A percentile compares a stretch with the other conserved stretches of the same genome.
Evolutionary conservation across 2,888 invertebrate genomes (phyloP).

Genomic region (Pseudoips prasinana): DNA sequence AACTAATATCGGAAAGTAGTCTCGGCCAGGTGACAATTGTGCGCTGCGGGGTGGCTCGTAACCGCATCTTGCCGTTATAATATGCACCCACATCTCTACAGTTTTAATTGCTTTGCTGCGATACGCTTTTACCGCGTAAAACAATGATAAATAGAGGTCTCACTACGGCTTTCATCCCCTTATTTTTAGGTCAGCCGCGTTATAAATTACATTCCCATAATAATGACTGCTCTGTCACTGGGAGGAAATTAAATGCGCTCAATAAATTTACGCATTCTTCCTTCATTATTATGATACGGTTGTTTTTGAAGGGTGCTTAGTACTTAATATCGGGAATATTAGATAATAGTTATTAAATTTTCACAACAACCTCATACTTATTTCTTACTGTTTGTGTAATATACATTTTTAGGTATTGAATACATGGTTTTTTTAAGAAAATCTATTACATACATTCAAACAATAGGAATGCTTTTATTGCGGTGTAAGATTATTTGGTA

Average conservation of each 20-base stretch:
- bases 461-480: too few species aligned
- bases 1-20: constrained; percentile 39
- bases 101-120: constrained; percentile 36
- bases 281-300: constrained; percentile 13
- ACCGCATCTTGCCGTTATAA: constrained; percentile 27
- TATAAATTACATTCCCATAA: constrained; percentile 39
- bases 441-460: too few species aligned
- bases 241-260: constrained; percentile 46
- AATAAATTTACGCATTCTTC: constrained; percentile 38
- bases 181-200: constrained; percentile 37
- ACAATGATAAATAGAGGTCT: constrained; percentile 31
- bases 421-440: too few species aligned
- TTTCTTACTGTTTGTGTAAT: too few species aligned
- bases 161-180: constrained; percentile 20
- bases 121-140: constrained; percentile 7
- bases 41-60: constrained; percentile 3
- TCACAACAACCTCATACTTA: too few species aligned
- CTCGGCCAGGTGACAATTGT: constrained; percentile 34
- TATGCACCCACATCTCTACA: constrained; percentile 25
- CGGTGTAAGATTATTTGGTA: too few species aligned
- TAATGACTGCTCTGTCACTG: constrained; percentile 38
- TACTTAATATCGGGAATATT: too few species aligned
- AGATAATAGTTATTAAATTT: too few species aligned
- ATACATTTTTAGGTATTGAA: too few species aligned
- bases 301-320: constrained; percentile 1